Evolutionary conservation across 1,140 invertebrate genomes (phyloP).

Genomic region (Monomorium pharaonis): DNA sequence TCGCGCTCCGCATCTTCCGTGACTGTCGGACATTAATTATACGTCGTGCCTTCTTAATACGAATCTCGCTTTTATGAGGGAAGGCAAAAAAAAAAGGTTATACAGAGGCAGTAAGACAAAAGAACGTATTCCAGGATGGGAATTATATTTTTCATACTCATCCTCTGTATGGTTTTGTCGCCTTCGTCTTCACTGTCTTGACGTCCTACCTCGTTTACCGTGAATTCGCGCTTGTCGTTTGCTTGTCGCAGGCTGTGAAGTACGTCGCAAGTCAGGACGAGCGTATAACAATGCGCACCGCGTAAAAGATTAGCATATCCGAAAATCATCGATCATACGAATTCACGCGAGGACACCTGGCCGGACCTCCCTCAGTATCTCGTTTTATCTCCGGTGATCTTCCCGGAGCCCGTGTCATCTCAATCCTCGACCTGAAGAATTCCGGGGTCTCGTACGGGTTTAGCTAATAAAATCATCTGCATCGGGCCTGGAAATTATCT

Average conservation of each 20-base stretch:
- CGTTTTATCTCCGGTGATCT: slow-evolving; percentile 74
- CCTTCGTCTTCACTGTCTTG: slow-evolving; percentile 1
- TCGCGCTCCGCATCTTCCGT: slow-evolving; percentile 56
- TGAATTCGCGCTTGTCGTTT: neutral
- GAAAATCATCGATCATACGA: slow-evolving; percentile 68
- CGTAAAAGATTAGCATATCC: slow-evolving; percentile 34
- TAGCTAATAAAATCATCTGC: slow-evolving; percentile 83
- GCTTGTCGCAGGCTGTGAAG: neutral
- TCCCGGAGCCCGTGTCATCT: slow-evolving; percentile 79
- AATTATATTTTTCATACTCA: slow-evolving; percentile 65
- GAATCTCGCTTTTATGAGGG: slow-evolving; percentile 62
- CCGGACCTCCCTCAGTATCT: slow-evolving; percentile 32
- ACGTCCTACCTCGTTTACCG: neutral
- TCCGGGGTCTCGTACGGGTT: slow-evolving; percentile 58
- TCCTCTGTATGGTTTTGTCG: slow-evolving; percentile 33
- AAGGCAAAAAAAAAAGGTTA: neutral
- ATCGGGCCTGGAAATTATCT: slow-evolving; percentile 77
- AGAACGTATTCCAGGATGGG: slow-evolving; percentile 48
- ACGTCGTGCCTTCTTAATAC: slow-evolving; percentile 68
- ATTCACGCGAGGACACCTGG: slow-evolving; percentile 64
- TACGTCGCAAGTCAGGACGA: neutral
- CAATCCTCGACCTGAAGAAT: slow-evolving; percentile 69
- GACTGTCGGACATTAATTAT: slow-evolving; percentile 70
- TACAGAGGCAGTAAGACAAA: slow-evolving; percentile 58
- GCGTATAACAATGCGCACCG: neutral